Conservation (phyloP, 2,797 vertebrate species). For the Aratinga solstitialis region DNA sequence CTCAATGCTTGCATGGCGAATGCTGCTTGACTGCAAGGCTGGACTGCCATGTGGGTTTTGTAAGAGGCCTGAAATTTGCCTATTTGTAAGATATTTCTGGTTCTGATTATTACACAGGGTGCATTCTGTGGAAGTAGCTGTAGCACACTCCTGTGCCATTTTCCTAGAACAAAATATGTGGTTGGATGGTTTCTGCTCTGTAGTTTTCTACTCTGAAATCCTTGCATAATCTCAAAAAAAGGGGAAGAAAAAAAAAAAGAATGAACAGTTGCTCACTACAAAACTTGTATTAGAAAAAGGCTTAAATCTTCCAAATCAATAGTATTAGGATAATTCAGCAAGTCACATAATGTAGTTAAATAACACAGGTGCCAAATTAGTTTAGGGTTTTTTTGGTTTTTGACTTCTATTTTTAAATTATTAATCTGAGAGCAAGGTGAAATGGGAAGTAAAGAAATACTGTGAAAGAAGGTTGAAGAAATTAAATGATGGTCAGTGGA, state of each 20-base stretch:
- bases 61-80: neutral
- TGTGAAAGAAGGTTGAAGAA: neutral
- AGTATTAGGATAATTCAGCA: neutral
- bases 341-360: neutral
- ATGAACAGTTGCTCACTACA: neutral
- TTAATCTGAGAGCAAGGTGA: neutral
- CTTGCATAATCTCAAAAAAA: neutral
- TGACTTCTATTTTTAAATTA: neutral
- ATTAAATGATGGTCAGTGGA: neutral
- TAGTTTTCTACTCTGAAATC: neutral
- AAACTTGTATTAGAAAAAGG: neutral
- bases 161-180: neutral
- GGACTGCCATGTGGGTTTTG: neutral
- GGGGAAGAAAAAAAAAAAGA: neutral
- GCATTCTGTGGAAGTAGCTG: slow-evolving; percentile 33
- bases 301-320: neutral
- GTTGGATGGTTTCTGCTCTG: neutral
- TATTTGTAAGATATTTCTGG: neutral
- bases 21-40: accelerated
- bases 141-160: neutral
- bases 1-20: accelerated
- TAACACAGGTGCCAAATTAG: neutral
- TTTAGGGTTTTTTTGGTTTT: neutral
- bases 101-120: neutral
- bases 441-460: neutral